Base-by-base conservation (phyloP, 1,140 invertebrate species). In the Medauroidea extradentata region DNA sequence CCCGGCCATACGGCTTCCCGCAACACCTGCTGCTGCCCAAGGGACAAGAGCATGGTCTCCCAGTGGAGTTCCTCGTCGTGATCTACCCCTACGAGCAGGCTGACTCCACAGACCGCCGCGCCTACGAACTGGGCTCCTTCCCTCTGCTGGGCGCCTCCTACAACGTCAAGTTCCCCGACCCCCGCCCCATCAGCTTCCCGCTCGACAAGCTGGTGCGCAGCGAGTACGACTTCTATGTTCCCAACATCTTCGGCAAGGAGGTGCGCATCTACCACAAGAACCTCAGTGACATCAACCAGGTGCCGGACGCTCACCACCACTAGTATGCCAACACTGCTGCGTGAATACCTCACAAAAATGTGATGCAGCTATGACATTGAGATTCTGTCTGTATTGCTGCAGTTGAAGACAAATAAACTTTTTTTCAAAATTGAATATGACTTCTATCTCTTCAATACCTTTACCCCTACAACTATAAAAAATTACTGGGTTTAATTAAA, bases 11-110 rank as follows among this genome's bases (percentile, higher is more conserved):
- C 60, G 80, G 79, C 11, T 79, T 83, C 65, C 86, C 85, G n/a
- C 75, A 81, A 24, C 79, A 84, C 52, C 71, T 88, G 24, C 75
- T 88, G 59, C 67, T 90, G 60, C 87, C 88, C 21, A 85, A 79
- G 65, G 88, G 87, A 64, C 82, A 76, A 57, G 73, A 77, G 59
- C 81, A 79, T 58, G 87, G 88, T 61, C 78, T 81, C 68, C 70
- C 80, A 23, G 86, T 80, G 74, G 80, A 84, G 62, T 71, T 89
- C 57, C 86, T 27, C 69, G 69, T 78, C 56, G 74, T 71, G 48
- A 9, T 80, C 18, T 76, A 70, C 21, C 69, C 73, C 48, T 63
- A 70, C 60, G 69, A 71, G 3, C 71, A 73, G 29, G 67, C 69
- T 55, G 66, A 69, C 25, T 11, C 61, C 0, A 59, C 50, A 39